Conservation (phyloP, 1,140 invertebrate species). For the Nasonia vitripennis region DNA sequence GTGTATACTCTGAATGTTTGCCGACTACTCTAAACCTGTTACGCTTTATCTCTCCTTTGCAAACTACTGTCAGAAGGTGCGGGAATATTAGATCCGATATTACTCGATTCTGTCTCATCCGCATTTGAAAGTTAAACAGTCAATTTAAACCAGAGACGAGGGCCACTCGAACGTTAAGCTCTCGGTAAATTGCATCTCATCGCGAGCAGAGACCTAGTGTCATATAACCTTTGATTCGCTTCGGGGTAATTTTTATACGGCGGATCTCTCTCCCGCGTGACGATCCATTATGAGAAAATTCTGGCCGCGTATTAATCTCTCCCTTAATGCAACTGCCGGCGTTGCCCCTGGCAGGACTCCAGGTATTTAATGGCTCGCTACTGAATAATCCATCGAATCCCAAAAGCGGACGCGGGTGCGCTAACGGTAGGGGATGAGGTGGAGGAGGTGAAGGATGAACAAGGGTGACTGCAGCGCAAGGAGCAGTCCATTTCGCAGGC, state of each 20-base stretch:
- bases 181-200: no score
- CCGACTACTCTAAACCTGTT: neutral
- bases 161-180: no score
- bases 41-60: neutral
- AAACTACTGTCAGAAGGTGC: neutral
- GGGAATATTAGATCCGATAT: neutral
- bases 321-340: neutral
- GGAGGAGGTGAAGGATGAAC: neutral
- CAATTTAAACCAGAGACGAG: no score
- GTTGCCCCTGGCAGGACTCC: conserved; percentile 53
- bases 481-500: conserved; percentile 57
- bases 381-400: conserved; percentile 62
- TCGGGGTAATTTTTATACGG: no score
- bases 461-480: neutral
- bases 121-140: neutral
- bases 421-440: neutral
- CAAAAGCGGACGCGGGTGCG: conserved; percentile 28
- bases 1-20: no score
- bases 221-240: no score
- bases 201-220: no score
- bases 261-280: neutral
- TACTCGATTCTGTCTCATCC: neutral
- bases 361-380: conserved; percentile 59
- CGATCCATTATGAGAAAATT: neutral
- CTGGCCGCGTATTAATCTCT: neutral